phyloP scores from a whole-genome alignment of 1,140 invertebrate genomes.

The Anadara kagoshimensis region DNA sequence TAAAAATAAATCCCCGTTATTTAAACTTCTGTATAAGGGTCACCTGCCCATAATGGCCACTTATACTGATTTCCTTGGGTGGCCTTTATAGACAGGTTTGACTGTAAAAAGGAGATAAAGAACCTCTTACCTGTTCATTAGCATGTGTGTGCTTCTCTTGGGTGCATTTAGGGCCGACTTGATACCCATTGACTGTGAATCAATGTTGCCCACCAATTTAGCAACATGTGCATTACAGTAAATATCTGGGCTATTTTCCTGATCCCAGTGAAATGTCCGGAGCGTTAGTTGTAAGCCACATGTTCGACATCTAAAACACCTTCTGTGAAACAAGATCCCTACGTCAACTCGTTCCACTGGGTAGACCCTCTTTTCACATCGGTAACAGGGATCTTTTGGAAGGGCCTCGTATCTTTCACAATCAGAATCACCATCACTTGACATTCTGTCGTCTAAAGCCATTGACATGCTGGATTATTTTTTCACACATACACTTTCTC shows the following conservation, averaged over 20 bases:
- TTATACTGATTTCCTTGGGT: too few species aligned
- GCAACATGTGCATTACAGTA: slow-evolving; percentile 69
- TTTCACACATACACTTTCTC: too few species aligned
- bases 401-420: slow-evolving; percentile 40
- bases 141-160: slow-evolving; percentile 46
- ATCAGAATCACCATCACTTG: slow-evolving; percentile 55
- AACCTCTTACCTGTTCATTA: slow-evolving; percentile 59
- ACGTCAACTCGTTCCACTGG: slow-evolving; percentile 70
- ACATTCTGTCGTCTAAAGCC: slow-evolving; percentile 38
- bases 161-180: slow-evolving; percentile 66
- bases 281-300: slow-evolving; percentile 67
- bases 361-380: slow-evolving; percentile 69
- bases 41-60: too few species aligned
- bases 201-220: slow-evolving; percentile 60
- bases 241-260: slow-evolving; percentile 62
- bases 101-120: background rate
- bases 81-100: too few species aligned
- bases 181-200: slow-evolving; percentile 66
- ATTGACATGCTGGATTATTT: too few species aligned
- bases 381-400: slow-evolving; percentile 61
- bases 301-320: slow-evolving; percentile 67
- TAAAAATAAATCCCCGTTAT: too few species aligned
- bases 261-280: slow-evolving; percentile 67
- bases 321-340: slow-evolving; percentile 67
- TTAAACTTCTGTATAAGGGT: too few species aligned